Evolutionary conservation across 2,797 vertebrate genomes (phyloP).

Genomic region (Vespertilio murinus): DNA sequence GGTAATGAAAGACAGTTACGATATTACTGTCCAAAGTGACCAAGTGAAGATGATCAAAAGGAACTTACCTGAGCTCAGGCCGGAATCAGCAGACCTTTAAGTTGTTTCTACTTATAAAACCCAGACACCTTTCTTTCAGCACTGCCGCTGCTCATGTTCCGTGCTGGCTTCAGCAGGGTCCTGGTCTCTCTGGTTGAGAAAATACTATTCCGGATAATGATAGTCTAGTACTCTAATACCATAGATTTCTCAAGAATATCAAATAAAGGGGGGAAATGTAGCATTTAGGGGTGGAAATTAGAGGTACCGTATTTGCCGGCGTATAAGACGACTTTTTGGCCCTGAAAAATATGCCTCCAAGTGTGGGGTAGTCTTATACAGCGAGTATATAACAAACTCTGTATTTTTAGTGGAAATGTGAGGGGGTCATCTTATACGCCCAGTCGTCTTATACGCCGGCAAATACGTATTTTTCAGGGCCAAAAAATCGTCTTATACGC

Average conservation of each 20-base stretch:
- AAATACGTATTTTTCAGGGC: too few species aligned
- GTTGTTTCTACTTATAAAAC: background rate
- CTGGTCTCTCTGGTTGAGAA: background rate
- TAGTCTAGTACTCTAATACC: background rate
- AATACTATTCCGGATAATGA: background rate
- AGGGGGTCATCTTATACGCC: too few species aligned
- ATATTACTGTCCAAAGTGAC: background rate
- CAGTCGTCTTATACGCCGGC: too few species aligned
- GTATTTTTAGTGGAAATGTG: too few species aligned
- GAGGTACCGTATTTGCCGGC: too few species aligned
- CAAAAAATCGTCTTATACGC: too few species aligned
- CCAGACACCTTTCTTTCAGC: background rate
- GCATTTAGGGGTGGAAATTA: background rate
- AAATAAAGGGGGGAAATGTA: background rate
- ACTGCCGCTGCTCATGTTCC: background rate
- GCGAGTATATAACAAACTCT: too few species aligned
- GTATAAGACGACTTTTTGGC: too few species aligned
- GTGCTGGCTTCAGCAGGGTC: background rate
- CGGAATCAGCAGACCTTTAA: background rate
- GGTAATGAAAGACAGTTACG: constrained; percentile 82
- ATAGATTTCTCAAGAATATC: background rate
- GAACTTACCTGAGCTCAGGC: background rate
- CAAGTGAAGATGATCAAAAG: background rate
- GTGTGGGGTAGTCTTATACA: too few species aligned
- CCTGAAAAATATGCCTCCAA: too few species aligned